phyloP scores from a whole-genome alignment of 2,113 vertebrate species.

The Nycticorax nycticorax region DNA sequence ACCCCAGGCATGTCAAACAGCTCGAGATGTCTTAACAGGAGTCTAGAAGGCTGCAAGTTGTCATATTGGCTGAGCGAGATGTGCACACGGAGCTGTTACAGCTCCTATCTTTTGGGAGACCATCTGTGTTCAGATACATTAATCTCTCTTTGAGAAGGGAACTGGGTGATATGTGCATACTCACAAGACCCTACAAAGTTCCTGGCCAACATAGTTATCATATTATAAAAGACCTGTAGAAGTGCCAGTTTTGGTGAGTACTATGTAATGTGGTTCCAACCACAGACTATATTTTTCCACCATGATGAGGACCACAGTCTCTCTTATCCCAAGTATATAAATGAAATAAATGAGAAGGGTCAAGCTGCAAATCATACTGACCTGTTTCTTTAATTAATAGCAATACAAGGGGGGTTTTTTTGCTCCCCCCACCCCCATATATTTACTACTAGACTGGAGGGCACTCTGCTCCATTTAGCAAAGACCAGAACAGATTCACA shows the following conservation, averaged over 20 bases:
- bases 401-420: neutral
- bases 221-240: neutral
- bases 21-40: fast-evolving
- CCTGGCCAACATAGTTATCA: neutral
- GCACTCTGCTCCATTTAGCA: slow-evolving; percentile 12
- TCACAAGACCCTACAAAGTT: neutral
- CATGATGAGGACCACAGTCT: neutral
- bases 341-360: neutral
- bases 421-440: neutral
- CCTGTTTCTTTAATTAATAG: neutral
- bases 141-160: neutral
- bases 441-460: neutral
- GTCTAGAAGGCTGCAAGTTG: neutral
- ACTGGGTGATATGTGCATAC: neutral
- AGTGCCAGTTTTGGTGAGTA: slow-evolving; percentile 15
- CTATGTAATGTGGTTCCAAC: slow-evolving; percentile 8
- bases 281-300: slow-evolving; percentile 8
- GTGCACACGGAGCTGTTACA: neutral
- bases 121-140: neutral
- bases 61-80: neutral
- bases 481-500: slow-evolving; percentile 12
- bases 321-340: neutral
- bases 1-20: neutral
- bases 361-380: neutral
- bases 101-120: neutral